Conservation (phyloP, 2,113 vertebrate genomes). For the Verasper variegatus region DNA sequence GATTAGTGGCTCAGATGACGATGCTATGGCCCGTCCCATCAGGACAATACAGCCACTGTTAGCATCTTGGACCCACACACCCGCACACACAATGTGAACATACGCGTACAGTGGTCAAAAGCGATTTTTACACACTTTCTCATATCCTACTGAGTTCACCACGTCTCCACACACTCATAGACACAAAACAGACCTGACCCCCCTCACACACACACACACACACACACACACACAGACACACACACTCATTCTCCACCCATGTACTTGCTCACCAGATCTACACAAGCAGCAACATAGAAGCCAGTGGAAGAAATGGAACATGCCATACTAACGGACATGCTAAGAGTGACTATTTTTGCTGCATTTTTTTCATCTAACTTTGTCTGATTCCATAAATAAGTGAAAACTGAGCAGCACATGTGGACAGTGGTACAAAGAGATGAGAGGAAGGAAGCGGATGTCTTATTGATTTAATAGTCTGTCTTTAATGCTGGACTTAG, state of each 20-base stretch:
- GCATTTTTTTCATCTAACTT: constrained; percentile 34
- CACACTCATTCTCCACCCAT: not conserved
- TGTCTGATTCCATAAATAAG: constrained; percentile 68
- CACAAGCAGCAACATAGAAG: constrained; percentile 1
- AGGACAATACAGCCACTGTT: constrained; percentile 78
- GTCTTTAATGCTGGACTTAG: constrained; percentile 39
- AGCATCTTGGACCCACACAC: constrained; percentile 27
- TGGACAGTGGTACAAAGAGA: constrained; percentile 57
- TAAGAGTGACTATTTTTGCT: constrained; percentile 32
- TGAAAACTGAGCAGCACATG: constrained; percentile 7
- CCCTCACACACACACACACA: constrained; percentile 8
- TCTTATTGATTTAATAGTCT: constrained; percentile 22
- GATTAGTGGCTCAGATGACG: constrained; percentile 75
- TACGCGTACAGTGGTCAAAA: constrained; percentile 26
- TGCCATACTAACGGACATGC: constrained; percentile 2
- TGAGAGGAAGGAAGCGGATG: constrained; percentile 25
- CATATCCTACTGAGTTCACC: constrained; percentile 18
- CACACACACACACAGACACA: constrained; percentile 4
- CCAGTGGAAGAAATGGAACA: not conserved
- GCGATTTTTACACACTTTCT: constrained; percentile 14
- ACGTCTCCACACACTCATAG: not conserved
- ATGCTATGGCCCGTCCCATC: constrained; percentile 58
- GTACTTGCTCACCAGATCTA: constrained; percentile 3
- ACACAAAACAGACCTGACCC: constrained; percentile 18
- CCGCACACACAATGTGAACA: constrained; percentile 27